These are phyloP conservation scores for Archivesica marissinica DNA, from an alignment of 1,140 invertebrate species.

Conservation along the genomic window DNA sequence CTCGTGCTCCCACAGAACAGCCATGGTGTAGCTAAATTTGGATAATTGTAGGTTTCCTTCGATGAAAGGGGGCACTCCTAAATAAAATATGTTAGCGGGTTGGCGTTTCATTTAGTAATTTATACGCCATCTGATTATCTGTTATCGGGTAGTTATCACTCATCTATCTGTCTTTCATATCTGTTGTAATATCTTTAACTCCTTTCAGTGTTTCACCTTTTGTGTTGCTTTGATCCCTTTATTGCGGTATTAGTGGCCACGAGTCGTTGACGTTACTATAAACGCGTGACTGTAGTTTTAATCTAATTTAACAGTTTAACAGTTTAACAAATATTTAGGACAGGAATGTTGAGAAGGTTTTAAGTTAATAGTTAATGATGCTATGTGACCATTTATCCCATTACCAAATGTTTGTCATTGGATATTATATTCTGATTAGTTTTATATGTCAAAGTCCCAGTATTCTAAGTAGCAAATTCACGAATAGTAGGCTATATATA, in stretches of 20 bases:
- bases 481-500: no score
- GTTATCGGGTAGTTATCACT: background rate
- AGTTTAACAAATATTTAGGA: no score
- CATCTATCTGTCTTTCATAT: constrained; percentile 10
- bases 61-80: background rate
- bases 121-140: background rate
- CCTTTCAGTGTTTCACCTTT: constrained; percentile 12
- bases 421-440: no score
- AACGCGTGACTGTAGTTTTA: background rate
- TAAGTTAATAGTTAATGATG: no score
- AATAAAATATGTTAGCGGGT: constrained; percentile 3
- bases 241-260: background rate
- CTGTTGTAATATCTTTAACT: background rate
- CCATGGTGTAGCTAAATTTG: background rate
- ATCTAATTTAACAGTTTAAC: no score
- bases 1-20: background rate
- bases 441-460: no score
- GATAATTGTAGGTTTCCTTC: constrained; percentile 4
- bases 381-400: no score
- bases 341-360: no score
- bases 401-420: no score
- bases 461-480: no score
- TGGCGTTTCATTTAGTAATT: background rate
- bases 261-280: background rate
- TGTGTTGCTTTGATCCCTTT: constrained; percentile 3